Evolutionary conservation across 2,888 invertebrate species (phyloP).

Genomic region (Elegia similella): DNA sequence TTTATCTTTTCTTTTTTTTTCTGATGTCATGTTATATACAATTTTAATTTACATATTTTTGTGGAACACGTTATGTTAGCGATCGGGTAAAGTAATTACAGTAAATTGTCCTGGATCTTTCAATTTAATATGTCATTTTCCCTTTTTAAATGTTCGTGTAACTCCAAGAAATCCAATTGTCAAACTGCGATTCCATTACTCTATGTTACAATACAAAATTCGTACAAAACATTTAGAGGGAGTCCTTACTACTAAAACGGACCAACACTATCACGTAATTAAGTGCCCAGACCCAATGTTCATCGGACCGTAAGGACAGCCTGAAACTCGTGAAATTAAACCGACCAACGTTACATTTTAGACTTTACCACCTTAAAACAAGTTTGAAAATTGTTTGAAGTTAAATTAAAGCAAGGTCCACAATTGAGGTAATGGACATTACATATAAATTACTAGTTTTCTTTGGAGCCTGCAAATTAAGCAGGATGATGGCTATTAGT

Average conservation of each 20-base stretch:
- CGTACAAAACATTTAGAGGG: conserved; percentile 47
- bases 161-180: background rate
- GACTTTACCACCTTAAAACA: conserved; percentile 29
- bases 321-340: conserved; percentile 57
- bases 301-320: conserved; percentile 67
- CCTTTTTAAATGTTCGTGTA: too few species aligned
- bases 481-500: conserved; percentile 64
- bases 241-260: conserved; percentile 61
- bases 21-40: too few species aligned
- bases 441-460: conserved; percentile 73
- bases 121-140: too few species aligned
- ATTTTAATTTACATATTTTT: too few species aligned
- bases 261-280: conserved; percentile 75
- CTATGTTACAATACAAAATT: conserved; percentile 24
- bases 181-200: background rate
- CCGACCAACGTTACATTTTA: conserved; percentile 35
- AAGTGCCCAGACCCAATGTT: conserved; percentile 67
- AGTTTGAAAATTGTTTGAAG: conserved; percentile 26
- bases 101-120: too few species aligned
- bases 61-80: too few species aligned
- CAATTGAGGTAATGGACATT: conserved; percentile 70
- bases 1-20: too few species aligned
- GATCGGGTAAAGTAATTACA: too few species aligned
- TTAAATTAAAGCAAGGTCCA: conserved; percentile 40
- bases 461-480: conserved; percentile 63